These are phyloP conservation scores for Actinopyga echinites DNA, from an alignment of 53 echinoderm and acorn worm genomes.

Conservation along the genomic window DNA sequence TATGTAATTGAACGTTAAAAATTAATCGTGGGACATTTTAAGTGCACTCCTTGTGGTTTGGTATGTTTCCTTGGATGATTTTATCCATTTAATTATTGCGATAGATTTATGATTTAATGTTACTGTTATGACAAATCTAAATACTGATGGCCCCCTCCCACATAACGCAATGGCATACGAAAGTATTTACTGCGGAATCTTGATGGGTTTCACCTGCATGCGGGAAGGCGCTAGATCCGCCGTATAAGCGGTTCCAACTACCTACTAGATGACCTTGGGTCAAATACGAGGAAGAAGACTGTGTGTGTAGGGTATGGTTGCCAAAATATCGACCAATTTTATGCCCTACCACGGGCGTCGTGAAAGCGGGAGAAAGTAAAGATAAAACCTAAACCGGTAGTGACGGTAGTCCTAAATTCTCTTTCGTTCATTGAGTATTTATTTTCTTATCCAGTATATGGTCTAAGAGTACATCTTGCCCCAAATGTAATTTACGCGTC, in stretches of 20 bases:
- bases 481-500: no score
- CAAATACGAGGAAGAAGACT: no score
- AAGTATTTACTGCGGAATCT: background rate
- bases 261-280: no score
- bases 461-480: no score
- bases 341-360: background rate
- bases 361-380: slow-evolving; percentile 11
- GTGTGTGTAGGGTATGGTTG: no score
- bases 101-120: slow-evolving; percentile 8
- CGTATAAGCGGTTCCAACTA: background rate
- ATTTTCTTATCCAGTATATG: no score
- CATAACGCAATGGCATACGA: background rate
- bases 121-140: slow-evolving; percentile 28
- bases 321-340: no score
- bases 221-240: no score
- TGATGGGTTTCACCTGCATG: slow-evolving; percentile 27
- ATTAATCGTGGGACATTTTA: slow-evolving; percentile 30
- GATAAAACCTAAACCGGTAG: background rate
- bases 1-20: slow-evolving; percentile 36
- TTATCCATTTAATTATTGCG: slow-evolving; percentile 11
- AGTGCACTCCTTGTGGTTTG: background rate
- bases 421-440: no score
- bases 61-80: background rate
- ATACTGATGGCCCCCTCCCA: slow-evolving; percentile 14
- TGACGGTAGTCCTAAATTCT: background rate